Base-by-base conservation (phyloP, 2,113 vertebrate species). In the Clupea harengus region DNA sequence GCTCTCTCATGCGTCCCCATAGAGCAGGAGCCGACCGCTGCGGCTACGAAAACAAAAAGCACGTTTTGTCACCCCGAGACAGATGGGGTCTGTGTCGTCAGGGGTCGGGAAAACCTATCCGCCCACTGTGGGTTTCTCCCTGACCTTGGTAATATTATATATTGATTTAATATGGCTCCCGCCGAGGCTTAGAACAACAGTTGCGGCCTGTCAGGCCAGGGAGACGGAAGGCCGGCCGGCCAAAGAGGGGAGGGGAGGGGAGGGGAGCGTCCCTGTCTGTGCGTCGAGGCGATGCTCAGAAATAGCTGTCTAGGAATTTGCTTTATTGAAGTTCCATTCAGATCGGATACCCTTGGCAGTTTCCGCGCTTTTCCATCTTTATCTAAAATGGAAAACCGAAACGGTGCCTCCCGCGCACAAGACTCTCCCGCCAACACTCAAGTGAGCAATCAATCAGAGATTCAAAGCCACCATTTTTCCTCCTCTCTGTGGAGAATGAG, bases 331-430 rank as follows among this genome's bases (percentile, higher is more conserved):
- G 92, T 92, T 95, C 91, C 91, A 90, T 92, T 93, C 94, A 94
- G 93, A 93, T 93, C 95, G 94, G 86, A 96, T 94, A 94, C 91
- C 89, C 93, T 91, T 96, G 95, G 94, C 93, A 94, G 93, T 91
- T 92, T 91, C 85, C 86, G 92, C 81, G 90, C 92, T 94, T 92
- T 96, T 32, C 94, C 93, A 92, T 95, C 91, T 95, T 94, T 92
- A 93, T 94, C 94, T 94, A 91, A 95, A 96, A 95, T 94, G 90
- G 93, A 96, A 96, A 95, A 95, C 72, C 90, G 88, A 95, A 91
- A 86, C 85, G 89, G 88, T 93, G 84, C 32, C 85, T 75, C 60
- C 45, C 83, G 15, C 49, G 15, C 13, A 13, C 72, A 32, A 0
- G 45, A 1, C 45, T 84, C 22, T 17, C 64, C 49, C 64, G 46